Evolutionary conservation across 2,113 vertebrate genomes (phyloP), one percentile per base, ranked within the genome.

Genomic region (Holacanthus passer): DNA sequence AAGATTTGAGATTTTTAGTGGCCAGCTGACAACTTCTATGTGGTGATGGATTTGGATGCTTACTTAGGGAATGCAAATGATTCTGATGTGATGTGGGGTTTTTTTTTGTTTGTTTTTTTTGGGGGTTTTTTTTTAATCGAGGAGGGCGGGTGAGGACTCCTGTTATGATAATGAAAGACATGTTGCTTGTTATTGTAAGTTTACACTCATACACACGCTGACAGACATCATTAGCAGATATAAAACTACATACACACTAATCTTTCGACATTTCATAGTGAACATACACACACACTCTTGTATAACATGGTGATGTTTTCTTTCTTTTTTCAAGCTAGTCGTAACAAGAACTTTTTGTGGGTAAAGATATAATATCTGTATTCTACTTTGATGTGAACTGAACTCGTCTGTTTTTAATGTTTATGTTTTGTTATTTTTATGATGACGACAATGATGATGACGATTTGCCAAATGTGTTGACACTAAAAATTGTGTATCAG

Each of bases 311-410:
- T 96, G 96, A 96, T 95, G 95, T 96, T 96, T 96, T 77, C 45
- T 81, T 89, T 79, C 32, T 83, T 87, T 92, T 91, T 92, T 91
- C 89, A 97, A 96, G 96, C 94, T 97, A 97, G 96, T 97, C 91
- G 96, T 97, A 97, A 97, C 97, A 97, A 96, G 96, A 96, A 95
- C 92, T 91, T 95, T 96, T 95, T 97, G 96, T 97, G 94, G 93
- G 90, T 94, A 81, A 91, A 89, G 85, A 88, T 90, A 88, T 94
- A 86, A 83, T 88, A 85, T 89, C 91, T 94, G 93, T 92, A 89
- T 93, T 93, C 88, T 92, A 81, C 92, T 93, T 94, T 93, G 89
- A 92, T 93, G 92, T 93, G 87, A 93, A 91, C 88, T 88, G 86
- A 90, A 83, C 84, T 81, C 59, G 96, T 97, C 96, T 96, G 91